phyloP scores from a whole-genome alignment of 92 coral and sea anemone species.

The Heliopora coerulea region DNA sequence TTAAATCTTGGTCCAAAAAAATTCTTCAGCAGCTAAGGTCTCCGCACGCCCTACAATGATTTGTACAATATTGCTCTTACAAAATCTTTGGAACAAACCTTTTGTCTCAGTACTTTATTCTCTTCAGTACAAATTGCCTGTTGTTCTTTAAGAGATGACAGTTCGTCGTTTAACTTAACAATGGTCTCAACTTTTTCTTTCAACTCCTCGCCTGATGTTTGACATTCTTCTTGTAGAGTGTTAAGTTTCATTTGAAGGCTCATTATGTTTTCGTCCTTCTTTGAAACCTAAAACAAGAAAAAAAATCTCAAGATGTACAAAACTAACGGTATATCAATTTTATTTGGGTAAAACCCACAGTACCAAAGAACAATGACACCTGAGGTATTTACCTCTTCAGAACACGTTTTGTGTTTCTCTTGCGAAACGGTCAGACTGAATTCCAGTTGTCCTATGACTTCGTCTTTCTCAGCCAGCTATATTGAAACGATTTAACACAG shows the following conservation, averaged over 20 bases:
- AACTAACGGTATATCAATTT: no score
- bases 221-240: constrained; percentile 85
- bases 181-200: constrained; percentile 54
- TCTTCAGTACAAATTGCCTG: background rate
- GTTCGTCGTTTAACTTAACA: constrained; percentile 4
- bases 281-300: constrained; percentile 62
- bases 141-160: constrained; percentile 11
- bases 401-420: constrained; percentile 91
- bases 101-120: background rate
- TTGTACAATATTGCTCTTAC: no score
- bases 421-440: constrained; percentile 84
- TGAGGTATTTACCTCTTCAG: constrained; percentile 68
- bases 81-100: background rate
- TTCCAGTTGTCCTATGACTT: constrained; percentile 68
- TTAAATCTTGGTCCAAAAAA: no score
- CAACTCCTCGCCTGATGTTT: constrained; percentile 69
- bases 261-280: constrained; percentile 85
- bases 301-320: background rate
- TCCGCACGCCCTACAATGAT: no score
- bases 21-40: no score
- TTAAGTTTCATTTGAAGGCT: constrained; percentile 90
- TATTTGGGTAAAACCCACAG: no score
- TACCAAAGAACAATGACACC: no score
- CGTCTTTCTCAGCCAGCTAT: constrained; percentile 80
- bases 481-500: background rate